Conservation (phyloP, 2,797 vertebrate genomes). For the Danio jaintianensis region DNA sequence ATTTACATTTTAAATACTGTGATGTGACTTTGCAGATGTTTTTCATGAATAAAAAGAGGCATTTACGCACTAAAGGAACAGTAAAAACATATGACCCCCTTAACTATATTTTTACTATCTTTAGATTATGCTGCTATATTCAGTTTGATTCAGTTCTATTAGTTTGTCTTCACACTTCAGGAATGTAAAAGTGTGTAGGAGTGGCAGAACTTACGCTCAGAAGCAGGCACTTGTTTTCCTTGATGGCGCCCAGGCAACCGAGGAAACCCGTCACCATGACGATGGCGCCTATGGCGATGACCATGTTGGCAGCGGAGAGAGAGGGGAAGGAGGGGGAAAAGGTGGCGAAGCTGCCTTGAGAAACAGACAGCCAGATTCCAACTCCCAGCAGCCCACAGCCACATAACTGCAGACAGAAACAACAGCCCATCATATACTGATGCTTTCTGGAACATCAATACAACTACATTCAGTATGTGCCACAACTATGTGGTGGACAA, state of each 20-base stretch:
- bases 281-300: constrained; percentile 92
- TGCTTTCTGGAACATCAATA: neutral
- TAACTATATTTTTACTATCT: too few species aligned
- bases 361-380: constrained; percentile 98
- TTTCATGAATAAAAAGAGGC: too few species aligned
- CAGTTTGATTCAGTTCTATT: neutral
- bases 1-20: too few species aligned
- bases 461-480: neutral
- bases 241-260: constrained; percentile 98
- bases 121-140: too few species aligned
- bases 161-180: neutral
- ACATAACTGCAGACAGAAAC: constrained; percentile 83
- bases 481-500: neutral
- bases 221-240: constrained; percentile 99
- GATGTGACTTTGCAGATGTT: too few species aligned
- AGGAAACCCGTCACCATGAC: constrained; percentile 98
- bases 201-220: constrained; percentile 89
- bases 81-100: too few species aligned
- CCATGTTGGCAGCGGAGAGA: constrained; percentile 95
- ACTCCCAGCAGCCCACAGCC: constrained; percentile 97
- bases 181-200: constrained; percentile 21
- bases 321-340: constrained; percentile 98
- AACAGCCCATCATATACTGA: constrained; percentile 51
- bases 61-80: too few species aligned
- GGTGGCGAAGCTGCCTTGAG: constrained; percentile 98